Evolutionary conservation across 2,113 vertebrate genomes (phyloP).

Genomic region (Cheilinus undulatus): DNA sequence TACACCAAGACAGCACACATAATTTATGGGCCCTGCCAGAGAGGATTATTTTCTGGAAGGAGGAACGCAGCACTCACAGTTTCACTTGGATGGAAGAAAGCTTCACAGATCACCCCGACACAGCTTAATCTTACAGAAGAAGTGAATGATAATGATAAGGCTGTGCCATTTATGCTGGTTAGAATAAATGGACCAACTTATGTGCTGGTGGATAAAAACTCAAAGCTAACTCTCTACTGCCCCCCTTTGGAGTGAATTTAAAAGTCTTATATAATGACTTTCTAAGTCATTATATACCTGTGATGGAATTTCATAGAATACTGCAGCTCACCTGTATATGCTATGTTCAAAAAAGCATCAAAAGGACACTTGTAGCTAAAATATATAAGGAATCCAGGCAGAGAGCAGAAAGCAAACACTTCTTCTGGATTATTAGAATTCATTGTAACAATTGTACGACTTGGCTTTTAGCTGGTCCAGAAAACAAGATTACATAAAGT

Average conservation of each 20-base stretch:
- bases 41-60: not conserved
- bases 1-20: not conserved
- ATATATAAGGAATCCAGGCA: no score
- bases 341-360: no score
- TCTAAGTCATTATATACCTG: no score
- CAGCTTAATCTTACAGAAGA: not conserved
- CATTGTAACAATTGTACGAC: no score
- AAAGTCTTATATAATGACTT: not conserved
- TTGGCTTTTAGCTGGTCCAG: no score
- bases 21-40: slow-evolving; percentile 7
- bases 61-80: not conserved
- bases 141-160: slow-evolving; percentile 8
- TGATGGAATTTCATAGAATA: no score
- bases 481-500: no score
- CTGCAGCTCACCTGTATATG: no score
- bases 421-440: no score
- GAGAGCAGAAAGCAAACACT: no score
- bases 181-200: slow-evolving; percentile 2
- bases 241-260: slow-evolving; percentile 17
- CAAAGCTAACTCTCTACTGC: slow-evolving; percentile 47
- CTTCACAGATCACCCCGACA: slow-evolving; percentile 5
- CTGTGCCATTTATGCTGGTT: slow-evolving; percentile 3
- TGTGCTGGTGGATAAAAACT: not conserved
- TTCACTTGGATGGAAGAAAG: not conserved
- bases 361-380: no score